These are phyloP conservation scores for Tragelaphus imberbis DNA, from an alignment of 2,113 vertebrate species.

Conservation along the genomic window DNA sequence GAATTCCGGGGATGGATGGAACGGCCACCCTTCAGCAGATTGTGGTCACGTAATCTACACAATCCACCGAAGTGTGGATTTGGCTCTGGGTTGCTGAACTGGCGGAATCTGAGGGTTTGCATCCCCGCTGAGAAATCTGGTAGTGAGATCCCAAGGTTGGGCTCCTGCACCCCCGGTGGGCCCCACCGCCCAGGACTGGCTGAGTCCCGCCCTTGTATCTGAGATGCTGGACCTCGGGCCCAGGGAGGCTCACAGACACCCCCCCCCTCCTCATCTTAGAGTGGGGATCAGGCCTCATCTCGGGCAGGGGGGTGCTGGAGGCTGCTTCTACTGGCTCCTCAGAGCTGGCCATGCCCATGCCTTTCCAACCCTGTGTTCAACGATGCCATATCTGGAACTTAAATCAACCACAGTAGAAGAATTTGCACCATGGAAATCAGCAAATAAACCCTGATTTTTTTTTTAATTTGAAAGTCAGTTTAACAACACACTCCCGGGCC, in stretches of 20 bases:
- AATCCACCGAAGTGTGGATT: not conserved
- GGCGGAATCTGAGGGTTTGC: not conserved
- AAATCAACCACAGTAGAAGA: not conserved
- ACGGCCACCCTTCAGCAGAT: not conserved
- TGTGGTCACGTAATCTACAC: not conserved
- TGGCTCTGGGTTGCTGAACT: not conserved
- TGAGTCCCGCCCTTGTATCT: rapidly evolving
- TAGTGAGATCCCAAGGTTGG: not conserved
- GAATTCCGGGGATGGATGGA: not conserved
- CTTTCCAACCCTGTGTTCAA: not conserved
- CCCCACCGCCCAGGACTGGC: not conserved
- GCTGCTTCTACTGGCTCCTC: rapidly evolving
- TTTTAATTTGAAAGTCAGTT: not conserved
- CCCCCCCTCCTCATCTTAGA: too few species aligned
- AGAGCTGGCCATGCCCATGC: not conserved
- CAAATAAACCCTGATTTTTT: not conserved
- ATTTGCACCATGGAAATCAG: not conserved
- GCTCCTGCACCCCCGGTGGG: not conserved
- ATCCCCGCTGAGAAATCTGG: not conserved
- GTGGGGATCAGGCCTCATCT: not conserved
- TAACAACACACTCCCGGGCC: not conserved
- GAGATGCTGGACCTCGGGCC: not conserved
- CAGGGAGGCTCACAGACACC: not conserved
- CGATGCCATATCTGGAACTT: not conserved
- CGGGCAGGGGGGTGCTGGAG: rapidly evolving